A percentile compares a stretch with the other conserved stretches of the same genome.
phyloP scores from a whole-genome alignment of 2,113 vertebrate genomes.

The Melanostigma gelatinosum region DNA sequence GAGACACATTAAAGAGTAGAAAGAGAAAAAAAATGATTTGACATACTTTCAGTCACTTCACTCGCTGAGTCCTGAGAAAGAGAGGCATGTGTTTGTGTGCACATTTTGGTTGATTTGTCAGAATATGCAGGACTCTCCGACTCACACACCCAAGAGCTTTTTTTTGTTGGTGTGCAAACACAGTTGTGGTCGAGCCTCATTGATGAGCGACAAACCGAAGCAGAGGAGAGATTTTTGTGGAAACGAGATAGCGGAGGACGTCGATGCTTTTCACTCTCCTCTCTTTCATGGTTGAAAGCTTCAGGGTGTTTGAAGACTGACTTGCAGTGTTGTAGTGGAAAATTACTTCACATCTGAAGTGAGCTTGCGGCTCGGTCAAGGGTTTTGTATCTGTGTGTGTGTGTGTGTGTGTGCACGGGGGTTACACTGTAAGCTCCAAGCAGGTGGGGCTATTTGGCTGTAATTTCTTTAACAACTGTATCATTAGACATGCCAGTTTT shows the following conservation, averaged over 20 bases:
- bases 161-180: conserved; percentile 3
- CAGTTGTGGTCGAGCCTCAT: background rate
- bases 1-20: conserved; percentile 13
- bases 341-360: conserved; percentile 63
- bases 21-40: conserved; percentile 20
- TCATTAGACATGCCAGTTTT: conserved; percentile 38
- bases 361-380: conserved; percentile 40
- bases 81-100: background rate
- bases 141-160: background rate
- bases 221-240: conserved; percentile 30
- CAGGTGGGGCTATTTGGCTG: conserved; percentile 50
- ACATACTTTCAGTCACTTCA: conserved; percentile 7
- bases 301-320: conserved; percentile 54
- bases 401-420: conserved; percentile 26
- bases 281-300: conserved; percentile 60
- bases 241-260: conserved; percentile 38
- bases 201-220: conserved; percentile 33
- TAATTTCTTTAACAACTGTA: conserved; percentile 54
- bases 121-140: conserved; percentile 15
- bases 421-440: conserved; percentile 30
- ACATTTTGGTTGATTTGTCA: conserved; percentile 8
- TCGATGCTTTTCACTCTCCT: conserved; percentile 45
- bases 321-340: conserved; percentile 59
- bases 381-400: conserved; percentile 14
- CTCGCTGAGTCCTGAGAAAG: conserved; percentile 13